Conservation (phyloP, 2,113 vertebrate species). For the Capricornis sumatraensis region DNA sequence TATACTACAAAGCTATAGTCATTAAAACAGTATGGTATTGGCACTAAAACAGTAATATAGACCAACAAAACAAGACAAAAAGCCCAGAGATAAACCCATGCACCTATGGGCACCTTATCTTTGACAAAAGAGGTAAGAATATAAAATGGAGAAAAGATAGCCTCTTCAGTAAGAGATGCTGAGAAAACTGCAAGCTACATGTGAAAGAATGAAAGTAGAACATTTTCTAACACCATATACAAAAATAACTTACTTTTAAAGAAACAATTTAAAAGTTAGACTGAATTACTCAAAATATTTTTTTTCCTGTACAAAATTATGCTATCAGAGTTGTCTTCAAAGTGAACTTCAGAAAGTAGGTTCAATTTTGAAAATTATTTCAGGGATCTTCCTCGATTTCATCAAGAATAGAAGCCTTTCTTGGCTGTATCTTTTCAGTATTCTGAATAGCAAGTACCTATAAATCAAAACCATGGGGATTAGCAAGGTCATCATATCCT, state of each 20-base stretch:
- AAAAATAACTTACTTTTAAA: not conserved
- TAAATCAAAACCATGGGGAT: not conserved
- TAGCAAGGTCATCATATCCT: not conserved
- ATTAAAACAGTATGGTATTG: not conserved
- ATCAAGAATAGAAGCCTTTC: not conserved
- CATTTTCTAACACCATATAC: not conserved
- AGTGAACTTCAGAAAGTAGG: slow-evolving; percentile 26
- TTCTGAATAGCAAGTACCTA: not conserved
- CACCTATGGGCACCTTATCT: not conserved
- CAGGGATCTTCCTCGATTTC: not conserved
- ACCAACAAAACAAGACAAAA: not conserved
- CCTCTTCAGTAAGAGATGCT: not conserved
- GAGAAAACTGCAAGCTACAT: not conserved
- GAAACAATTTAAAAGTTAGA: slow-evolving; percentile 6
- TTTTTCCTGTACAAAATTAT: slow-evolving; percentile 19
- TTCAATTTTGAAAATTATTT: slow-evolving; percentile 24
- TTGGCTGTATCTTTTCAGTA: not conserved
- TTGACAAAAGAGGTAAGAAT: not conserved
- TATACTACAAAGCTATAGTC: not conserved
- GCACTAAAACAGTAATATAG: not conserved
- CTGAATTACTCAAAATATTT: not conserved
- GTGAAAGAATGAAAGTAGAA: not conserved
- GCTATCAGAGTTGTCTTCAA: not conserved
- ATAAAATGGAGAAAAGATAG: not conserved
- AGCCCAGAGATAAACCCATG: not conserved